Evolutionary conservation across 2,888 invertebrate genomes (phyloP).

Genomic region (Epiperipatus broadwayi): DNA sequence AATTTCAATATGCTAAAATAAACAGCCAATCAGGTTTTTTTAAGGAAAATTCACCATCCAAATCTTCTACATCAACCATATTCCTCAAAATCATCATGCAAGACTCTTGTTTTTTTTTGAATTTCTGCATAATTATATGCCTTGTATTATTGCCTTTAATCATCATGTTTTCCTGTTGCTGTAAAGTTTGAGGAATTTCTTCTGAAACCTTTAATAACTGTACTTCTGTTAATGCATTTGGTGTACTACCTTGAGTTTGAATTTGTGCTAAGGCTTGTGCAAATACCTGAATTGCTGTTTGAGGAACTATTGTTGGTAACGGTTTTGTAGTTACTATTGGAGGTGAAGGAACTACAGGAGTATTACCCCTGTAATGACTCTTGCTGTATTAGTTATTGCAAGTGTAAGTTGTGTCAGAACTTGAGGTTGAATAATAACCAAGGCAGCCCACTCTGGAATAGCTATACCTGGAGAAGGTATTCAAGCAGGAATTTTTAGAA

Average conservation of each 20-base stretch:
- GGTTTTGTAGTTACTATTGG: slow-evolving; percentile 17
- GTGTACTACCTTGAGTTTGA: slow-evolving; percentile 14
- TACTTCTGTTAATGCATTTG: slow-evolving; percentile 24
- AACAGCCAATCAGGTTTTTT: too few species aligned
- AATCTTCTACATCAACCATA: too few species aligned
- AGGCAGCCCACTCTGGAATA: slow-evolving; percentile 33
- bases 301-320: slow-evolving; percentile 6
- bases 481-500: too few species aligned
- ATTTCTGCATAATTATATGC: slow-evolving; percentile 67
- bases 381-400: slow-evolving; percentile 21
- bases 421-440: slow-evolving; percentile 18
- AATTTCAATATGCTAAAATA: too few species aligned
- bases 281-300: slow-evolving; percentile 20
- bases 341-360: slow-evolving; percentile 20
- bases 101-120: slow-evolving; percentile 60
- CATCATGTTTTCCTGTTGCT: slow-evolving; percentile 33
- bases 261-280: slow-evolving; percentile 35
- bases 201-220: slow-evolving; percentile 34
- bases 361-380: slow-evolving; percentile 19
- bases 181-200: slow-evolving; percentile 50
- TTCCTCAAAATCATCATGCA: slow-evolving; percentile 14
- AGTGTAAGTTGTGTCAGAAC: slow-evolving; percentile 20
- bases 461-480: slow-evolving; percentile 46
- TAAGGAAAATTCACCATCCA: too few species aligned
- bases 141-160: slow-evolving; percentile 55